These are phyloP conservation scores for Pseudomugil gertrudae DNA, from an alignment of 2,797 vertebrate species.

Conservation along the genomic window DNA sequence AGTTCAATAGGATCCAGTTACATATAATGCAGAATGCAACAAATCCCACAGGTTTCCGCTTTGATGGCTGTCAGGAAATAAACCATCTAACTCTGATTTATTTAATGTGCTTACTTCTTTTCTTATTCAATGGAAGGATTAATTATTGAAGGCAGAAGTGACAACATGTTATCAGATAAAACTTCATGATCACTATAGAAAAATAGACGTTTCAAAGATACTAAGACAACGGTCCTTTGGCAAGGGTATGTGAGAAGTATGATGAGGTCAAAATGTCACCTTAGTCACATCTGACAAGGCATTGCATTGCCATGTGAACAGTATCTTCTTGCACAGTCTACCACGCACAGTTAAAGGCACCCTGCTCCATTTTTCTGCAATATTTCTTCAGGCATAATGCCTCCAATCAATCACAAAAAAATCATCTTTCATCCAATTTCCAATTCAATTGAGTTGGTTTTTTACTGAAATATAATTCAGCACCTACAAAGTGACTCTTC, in stretches of 20 bases:
- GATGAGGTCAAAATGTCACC: constrained; percentile 10
- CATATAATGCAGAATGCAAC: constrained; percentile 39
- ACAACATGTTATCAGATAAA: neutral
- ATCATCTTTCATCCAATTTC: neutral
- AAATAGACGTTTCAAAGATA: constrained; percentile 17
- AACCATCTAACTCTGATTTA: constrained; percentile 19
- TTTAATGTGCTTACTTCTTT: constrained; percentile 9
- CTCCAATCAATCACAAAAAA: neutral
- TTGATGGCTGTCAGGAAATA: constrained; percentile 30
- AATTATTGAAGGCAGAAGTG: neutral
- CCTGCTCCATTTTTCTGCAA: neutral
- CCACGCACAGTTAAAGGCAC: neutral
- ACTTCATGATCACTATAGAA: neutral
- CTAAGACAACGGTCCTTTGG: constrained; percentile 5
- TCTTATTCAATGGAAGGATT: neutral
- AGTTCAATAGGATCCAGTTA: constrained; percentile 69
- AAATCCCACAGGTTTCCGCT: constrained; percentile 43
- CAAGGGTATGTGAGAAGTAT: constrained; percentile 1
- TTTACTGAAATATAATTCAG: neutral
- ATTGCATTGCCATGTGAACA: neutral
- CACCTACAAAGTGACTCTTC: neutral
- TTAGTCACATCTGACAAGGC: neutral
- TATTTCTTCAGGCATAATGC: neutral
- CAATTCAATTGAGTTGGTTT: neutral
- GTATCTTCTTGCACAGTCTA: neutral